Evolutionary conservation across 2,888 invertebrate genomes (phyloP).

Genomic region (Macrosiphum euphorbiae): DNA sequence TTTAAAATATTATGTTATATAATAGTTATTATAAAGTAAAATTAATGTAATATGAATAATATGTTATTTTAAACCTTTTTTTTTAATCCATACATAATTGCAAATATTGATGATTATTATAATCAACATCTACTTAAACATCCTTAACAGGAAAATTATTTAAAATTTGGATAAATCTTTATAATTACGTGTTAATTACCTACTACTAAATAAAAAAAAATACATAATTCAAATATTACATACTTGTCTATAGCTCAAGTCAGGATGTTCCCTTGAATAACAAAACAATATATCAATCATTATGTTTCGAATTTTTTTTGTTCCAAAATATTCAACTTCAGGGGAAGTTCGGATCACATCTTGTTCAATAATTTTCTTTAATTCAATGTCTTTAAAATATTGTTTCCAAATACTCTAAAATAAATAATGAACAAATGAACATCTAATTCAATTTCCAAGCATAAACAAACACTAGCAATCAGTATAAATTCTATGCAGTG

Average conservation of each 20-base stretch:
- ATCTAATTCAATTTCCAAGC: background rate
- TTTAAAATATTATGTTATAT: background rate
- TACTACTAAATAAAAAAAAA: background rate
- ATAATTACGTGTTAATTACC: background rate
- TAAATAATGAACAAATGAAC: background rate
- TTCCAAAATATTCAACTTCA: conserved; percentile 83
- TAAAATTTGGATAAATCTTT: background rate
- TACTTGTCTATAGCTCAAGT: conserved; percentile 82
- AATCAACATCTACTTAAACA: background rate
- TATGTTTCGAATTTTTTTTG: conserved; percentile 77
- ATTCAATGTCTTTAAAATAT: conserved; percentile 85
- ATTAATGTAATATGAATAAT: background rate
- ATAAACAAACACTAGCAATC: background rate
- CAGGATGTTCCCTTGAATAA: conserved; percentile 76
- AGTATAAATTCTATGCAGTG: background rate
- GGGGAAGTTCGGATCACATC: conserved; percentile 89
- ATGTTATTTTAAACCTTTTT: background rate
- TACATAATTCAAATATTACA: background rate
- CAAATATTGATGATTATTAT: background rate
- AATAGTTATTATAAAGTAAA: too few relatives aligned
- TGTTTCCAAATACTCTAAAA: conserved; percentile 87
- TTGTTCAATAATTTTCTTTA: conserved; percentile 81
- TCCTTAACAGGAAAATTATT: background rate
- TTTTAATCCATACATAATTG: background rate
- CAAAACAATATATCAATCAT: conserved; percentile 78